phyloP scores from a whole-genome alignment of 2,113 vertebrate genomes.

The Xiphophorus hellerii region DNA sequence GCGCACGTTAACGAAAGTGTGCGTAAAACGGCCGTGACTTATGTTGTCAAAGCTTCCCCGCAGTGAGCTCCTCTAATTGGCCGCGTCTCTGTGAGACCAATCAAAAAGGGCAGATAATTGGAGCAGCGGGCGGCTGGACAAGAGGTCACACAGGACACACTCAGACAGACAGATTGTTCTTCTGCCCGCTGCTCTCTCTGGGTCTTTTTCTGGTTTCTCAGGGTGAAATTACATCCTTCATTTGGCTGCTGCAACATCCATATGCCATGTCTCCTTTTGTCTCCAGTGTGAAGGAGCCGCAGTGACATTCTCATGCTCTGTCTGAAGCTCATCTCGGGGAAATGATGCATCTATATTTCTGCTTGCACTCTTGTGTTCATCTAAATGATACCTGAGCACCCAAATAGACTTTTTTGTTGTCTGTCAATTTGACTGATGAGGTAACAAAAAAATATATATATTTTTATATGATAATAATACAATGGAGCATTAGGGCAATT shows the following conservation, averaged over 20 bases:
- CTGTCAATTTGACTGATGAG: too few relatives aligned
- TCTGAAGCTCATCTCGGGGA: background rate
- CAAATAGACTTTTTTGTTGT: too few relatives aligned
- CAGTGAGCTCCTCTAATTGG: conserved; percentile 50
- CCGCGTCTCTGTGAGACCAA: conserved; percentile 40
- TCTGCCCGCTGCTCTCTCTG: background rate
- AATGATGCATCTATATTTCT: too few relatives aligned
- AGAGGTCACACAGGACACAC: conserved; percentile 23
- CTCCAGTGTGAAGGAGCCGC: background rate
- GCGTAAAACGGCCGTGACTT: conserved; percentile 6
- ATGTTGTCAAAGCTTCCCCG: conserved; percentile 28
- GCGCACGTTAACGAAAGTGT: background rate
- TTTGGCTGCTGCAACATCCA: conserved; percentile 29
- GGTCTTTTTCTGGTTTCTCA: background rate
- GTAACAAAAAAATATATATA: too few relatives aligned
- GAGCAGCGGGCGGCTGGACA: conserved; percentile 11
- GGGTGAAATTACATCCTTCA: conserved; percentile 17
- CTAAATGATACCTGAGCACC: too few relatives aligned
- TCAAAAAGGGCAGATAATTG: conserved; percentile 47
- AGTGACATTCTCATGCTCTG: conserved; percentile 3
- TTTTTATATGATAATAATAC: too few relatives aligned
- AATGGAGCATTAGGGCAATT: too few relatives aligned
- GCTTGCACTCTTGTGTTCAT: too few relatives aligned
- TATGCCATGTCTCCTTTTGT: background rate
- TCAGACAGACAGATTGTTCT: conserved; percentile 6